phyloP scores from a whole-genome alignment of 2,888 invertebrate species.

The Sthenelais limicola region DNA sequence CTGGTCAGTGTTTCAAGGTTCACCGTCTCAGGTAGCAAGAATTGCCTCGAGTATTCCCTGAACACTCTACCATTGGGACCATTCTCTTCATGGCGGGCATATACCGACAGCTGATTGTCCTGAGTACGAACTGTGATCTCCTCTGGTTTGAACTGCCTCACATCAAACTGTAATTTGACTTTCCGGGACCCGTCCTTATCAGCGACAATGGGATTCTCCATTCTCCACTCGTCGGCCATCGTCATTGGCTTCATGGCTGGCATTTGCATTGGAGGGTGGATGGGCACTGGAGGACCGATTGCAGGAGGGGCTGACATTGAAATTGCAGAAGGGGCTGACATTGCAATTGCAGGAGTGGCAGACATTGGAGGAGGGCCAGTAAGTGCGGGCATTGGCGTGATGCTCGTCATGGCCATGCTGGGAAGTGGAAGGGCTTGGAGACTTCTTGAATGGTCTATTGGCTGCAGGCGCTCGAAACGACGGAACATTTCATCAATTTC shows the following conservation, averaged over 20 bases:
- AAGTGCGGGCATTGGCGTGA: background rate
- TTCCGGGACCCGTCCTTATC: conserved; percentile 83
- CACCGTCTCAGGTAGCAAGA: conserved; percentile 95
- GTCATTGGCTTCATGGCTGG: background rate
- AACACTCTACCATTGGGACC: conserved; percentile 96
- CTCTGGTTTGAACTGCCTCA: conserved; percentile 94
- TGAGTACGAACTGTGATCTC: conserved; percentile 99
- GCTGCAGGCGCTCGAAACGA: conserved; percentile 18
- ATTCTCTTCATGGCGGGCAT: conserved; percentile 98
- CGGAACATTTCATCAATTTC: conserved; percentile 37
- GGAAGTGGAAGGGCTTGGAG: background rate
- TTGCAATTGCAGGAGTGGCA: background rate
- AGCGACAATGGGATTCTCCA: conserved; percentile 60
- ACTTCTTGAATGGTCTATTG: background rate
- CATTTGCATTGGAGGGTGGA: background rate
- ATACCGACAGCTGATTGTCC: conserved; percentile 93
- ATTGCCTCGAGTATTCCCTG: conserved; percentile 98
- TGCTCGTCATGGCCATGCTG: background rate
- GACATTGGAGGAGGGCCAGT: background rate
- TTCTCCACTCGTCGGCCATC: conserved; percentile 41
- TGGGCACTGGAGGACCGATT: background rate
- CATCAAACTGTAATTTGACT: conserved; percentile 95
- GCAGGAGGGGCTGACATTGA: background rate
- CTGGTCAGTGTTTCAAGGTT: conserved; percentile 97
- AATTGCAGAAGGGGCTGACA: too few species aligned